A percentile compares a stretch with the other conserved stretches of the same genome.
phyloP scores from a whole-genome alignment of 2,797 vertebrate genomes.

The Loriculus beryllinus region DNA sequence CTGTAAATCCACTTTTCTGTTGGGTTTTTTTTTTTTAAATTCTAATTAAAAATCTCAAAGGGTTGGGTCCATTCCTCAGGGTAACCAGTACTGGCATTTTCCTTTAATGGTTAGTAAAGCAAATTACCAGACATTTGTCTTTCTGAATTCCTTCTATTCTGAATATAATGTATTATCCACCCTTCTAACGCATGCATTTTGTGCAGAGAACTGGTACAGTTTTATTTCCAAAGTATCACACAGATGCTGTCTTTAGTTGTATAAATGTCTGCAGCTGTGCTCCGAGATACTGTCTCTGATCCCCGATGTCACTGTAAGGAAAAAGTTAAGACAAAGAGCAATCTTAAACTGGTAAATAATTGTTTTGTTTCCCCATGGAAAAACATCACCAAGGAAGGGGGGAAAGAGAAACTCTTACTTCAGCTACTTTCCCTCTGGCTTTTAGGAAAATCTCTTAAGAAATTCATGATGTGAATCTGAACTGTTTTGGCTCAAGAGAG shows the following conservation, averaged over 20 bases:
- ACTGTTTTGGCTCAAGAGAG: background rate
- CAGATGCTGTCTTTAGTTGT: background rate
- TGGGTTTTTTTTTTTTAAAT: background rate
- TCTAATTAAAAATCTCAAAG: constrained; percentile 51
- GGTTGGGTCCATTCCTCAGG: background rate
- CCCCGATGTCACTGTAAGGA: background rate
- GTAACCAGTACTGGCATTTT: background rate
- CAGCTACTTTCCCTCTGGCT: background rate
- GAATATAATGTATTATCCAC: background rate
- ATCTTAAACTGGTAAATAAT: background rate
- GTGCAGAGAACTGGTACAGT: background rate
- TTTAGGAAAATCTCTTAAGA: background rate
- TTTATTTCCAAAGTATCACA: background rate
- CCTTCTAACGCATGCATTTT: background rate
- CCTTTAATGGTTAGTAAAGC: constrained; percentile 22
- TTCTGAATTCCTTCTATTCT: background rate
- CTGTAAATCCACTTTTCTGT: background rate
- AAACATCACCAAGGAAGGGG: background rate
- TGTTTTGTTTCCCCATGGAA: background rate
- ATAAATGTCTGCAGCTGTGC: background rate
- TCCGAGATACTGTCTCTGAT: background rate
- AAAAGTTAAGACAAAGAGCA: background rate
- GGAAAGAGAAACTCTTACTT: background rate
- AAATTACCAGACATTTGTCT: constrained; percentile 8
- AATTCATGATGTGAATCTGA: background rate